phyloP scores from a whole-genome alignment of 2,797 vertebrate genomes.

The Rhinella marina region DNA sequence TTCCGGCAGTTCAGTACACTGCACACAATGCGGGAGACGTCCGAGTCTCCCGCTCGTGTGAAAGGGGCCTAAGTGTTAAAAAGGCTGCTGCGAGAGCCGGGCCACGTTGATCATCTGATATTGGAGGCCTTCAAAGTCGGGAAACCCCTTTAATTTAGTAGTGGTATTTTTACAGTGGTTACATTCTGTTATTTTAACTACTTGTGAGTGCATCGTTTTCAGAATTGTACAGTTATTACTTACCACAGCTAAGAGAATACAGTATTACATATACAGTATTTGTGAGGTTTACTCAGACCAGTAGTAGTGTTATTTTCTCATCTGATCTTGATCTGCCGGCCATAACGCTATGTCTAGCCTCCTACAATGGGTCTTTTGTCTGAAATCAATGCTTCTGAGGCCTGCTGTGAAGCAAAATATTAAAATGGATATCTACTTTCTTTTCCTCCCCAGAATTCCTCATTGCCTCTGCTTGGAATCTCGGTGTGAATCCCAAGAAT shows the following conservation, averaged over 20 bases:
- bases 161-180: too few relatives aligned
- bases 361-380: slow-evolving; percentile 41
- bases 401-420: slow-evolving; percentile 54
- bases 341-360: slow-evolving; percentile 3
- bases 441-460: slow-evolving; percentile 45
- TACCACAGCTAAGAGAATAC: neutral
- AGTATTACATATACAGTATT: neutral
- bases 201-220: too few relatives aligned
- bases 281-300: slow-evolving; percentile 1
- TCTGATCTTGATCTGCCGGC: neutral
- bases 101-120: too few relatives aligned
- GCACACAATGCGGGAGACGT: too few relatives aligned
- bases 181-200: too few relatives aligned
- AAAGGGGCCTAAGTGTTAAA: too few relatives aligned
- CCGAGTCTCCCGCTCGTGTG: too few relatives aligned
- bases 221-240: neutral
- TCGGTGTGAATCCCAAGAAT: slow-evolving; percentile 48
- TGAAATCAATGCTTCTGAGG: slow-evolving; percentile 28
- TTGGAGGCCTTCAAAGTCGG: too few relatives aligned
- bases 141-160: too few relatives aligned
- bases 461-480: slow-evolving; percentile 38
- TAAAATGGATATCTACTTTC: slow-evolving; percentile 52
- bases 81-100: too few relatives aligned
- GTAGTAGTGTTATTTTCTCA: neutral
- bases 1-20: too few relatives aligned